These are phyloP conservation scores for Dicrostonyx torquatus DNA, from an alignment of 2,797 vertebrate species.

Conservation along the genomic window DNA sequence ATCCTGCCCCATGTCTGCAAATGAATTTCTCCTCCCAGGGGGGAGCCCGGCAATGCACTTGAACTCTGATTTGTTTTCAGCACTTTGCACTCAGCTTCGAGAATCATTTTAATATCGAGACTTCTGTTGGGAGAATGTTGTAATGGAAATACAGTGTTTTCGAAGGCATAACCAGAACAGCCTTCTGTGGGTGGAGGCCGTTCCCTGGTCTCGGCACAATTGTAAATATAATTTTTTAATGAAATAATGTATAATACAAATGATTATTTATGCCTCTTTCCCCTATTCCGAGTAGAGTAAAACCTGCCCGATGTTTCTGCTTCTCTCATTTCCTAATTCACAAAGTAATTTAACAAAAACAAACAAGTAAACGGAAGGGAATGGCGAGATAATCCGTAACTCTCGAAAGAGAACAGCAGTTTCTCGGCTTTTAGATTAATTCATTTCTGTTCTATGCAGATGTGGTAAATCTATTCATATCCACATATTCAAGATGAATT, in stretches of 20 bases:
- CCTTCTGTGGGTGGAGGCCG: slow-evolving; percentile 54
- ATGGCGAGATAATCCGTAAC: slow-evolving; percentile 70
- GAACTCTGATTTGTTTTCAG: slow-evolving; percentile 80
- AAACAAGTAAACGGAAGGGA: slow-evolving; percentile 76
- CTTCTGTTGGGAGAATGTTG: slow-evolving; percentile 71
- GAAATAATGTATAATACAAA: slow-evolving; percentile 79
- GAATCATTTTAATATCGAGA: slow-evolving; percentile 77
- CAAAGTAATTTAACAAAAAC: slow-evolving; percentile 82
- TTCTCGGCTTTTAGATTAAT: slow-evolving; percentile 69
- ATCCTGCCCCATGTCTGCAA: slow-evolving; percentile 59
- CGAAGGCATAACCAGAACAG: slow-evolving; percentile 61
- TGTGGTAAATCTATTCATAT: slow-evolving; percentile 80
- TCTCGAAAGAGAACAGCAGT: slow-evolving; percentile 63
- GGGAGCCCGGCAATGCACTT: slow-evolving; percentile 68
- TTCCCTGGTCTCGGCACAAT: slow-evolving; percentile 70
- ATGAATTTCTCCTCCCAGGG: slow-evolving; percentile 67
- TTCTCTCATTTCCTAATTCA: slow-evolving; percentile 79
- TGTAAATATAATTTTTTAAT: slow-evolving; percentile 80
- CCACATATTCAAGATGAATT: slow-evolving; percentile 72
- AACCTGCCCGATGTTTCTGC: slow-evolving; percentile 47
- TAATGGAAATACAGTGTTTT: slow-evolving; percentile 77
- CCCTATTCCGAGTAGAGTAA: slow-evolving; percentile 73
- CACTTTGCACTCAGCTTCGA: slow-evolving; percentile 76
- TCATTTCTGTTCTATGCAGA: slow-evolving; percentile 76
- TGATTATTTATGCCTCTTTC: slow-evolving; percentile 79